Base-by-base conservation (phyloP, 1,140 invertebrate species). In the Leptonema lineaticorne region DNA sequence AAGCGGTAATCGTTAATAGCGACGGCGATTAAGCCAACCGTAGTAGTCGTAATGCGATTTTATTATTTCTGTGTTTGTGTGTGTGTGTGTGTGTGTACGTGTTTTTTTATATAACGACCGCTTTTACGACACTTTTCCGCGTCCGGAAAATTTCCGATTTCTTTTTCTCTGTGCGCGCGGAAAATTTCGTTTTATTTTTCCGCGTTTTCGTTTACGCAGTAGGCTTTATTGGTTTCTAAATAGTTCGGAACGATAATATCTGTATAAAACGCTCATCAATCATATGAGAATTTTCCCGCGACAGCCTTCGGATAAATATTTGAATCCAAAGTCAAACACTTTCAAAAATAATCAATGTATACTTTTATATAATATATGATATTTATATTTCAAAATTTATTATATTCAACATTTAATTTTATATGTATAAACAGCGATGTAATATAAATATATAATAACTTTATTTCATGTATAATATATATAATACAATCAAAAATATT, bases 201-300 rank as follows among this genome's bases (percentile, higher is more conserved):
- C 28, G 11, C n/a, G 33, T 62, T 37, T 62, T 20, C 45, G 59
- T 62, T 45, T 62, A 62, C 30, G 57, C 59, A 62, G 33, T 24
- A 20, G 24, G 18, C 59, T 45, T 62, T 45, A 62, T 53, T 27
- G 33, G 20, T n/a, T 9, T 37, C 22, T 62, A 62, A 59, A 62
- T 62, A 62, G 59, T 62, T 62, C 1, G n/a, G n/a, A n/a, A 2
- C 16, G 50, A 62, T 62, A 45, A 33, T 33, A 45, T 27, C 59
- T n/a, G 26, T 45, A 62, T n/a, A 62, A 37, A 62, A 24, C 16
- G 59, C 29, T 45, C 59, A 62, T 62, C 59, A 62, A 62, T 62
- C 59, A 62, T 62, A 20, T 24, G 22, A 20, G 50, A n/a, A 16
- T 45, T 45, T 45, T n/a, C n/a, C n/a, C n/a, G n/a, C n/a, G n/a